Evolutionary conservation across 2,888 invertebrate species (phyloP), one percentile per base, ranked within the genome.

Genomic region (Chymomyza fuscimana): DNA sequence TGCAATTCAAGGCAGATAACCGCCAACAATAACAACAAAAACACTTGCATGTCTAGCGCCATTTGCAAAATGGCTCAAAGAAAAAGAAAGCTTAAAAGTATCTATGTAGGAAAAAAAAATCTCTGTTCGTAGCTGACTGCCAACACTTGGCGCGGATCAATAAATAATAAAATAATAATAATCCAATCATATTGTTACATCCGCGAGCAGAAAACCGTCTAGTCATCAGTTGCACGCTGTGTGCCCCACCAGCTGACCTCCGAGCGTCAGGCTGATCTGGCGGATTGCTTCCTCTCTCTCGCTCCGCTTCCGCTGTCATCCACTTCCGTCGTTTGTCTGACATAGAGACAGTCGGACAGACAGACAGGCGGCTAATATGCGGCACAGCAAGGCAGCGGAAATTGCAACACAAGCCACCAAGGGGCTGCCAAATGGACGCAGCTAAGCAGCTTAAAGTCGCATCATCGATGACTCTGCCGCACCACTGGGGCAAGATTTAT

Each of bases 151-250:
- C 75, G 79, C 82, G 79, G 82, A 83, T 88, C 88, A 87, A 85
- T 89, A 89, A 86, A 90, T 89, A 89, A 89, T 89, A 80, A 86
- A 85, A 89, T 89, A 89, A 89, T 89, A 89, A 89, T 90, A 89
- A 90, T 90, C 89, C 89, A 90, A 90, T 90, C 90, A 90, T 89
- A 87, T 86, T 86, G 87, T 79, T 82, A 85, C 86, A 86, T 86
- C 86, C 84, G 82, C 86, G 80, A 80, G 77, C 76, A 73, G 77
- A 46, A 46, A 46, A 10, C 22, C 74, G 77, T 74, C 72, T 79
- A 79, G 78, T 77, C 81, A 83, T 80, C 84, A 74, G 63, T 64
- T 68, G 72, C 65, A 70, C 69, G 68, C 56, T 10, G 56, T 16
- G n/a, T 59, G 58, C 71, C 22, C 67, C 32, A 5, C 22, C 16